Evolutionary conservation across 2,888 invertebrate species (phyloP), one percentile per base, ranked within the genome.

Genomic region (Dryocosmus kuriphilus): DNA sequence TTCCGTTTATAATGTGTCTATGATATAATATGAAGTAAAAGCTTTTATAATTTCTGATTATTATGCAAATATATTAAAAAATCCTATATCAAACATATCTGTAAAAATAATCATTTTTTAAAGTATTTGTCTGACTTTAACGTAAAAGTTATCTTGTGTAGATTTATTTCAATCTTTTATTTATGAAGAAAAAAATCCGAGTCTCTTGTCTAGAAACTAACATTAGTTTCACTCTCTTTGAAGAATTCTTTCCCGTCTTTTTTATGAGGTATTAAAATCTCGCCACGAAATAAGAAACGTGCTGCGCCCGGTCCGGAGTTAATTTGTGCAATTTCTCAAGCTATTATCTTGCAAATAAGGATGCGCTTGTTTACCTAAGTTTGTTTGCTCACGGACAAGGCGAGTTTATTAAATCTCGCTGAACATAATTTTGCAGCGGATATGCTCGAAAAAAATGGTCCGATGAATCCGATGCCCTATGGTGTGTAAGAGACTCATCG

Each of bases 401-500:
- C 27, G 11, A 71, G 71, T 51, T 71, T 71, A 71, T 71, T 71
- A 51, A 71, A 71, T 51, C 46, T 71, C 32, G n/a, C 71, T 51
- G n/a, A 71, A 71, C 71, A 51, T 71, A 51, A 71, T 71, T 71
- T 71, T 51, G 5, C n/a, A 71, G 30, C 8, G 71, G n/a, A 30
- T 30, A 41, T 71, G 9, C 46, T 30, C 16, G 5, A 65, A 46
- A 71, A 51, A 51, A 71, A 71, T 30, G 51, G 19, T 27, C 11
- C 51, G 19, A 71, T 46, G 30, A 71, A 30, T 71, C 30, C 30
- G 51, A 51, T 71, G 27, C 30, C 16, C 65, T 51, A 30, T 30
- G 51, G n/a, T 30, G 46, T 51, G 71, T 51, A 46, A 51, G 71
- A 71, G 46, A 71, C 77, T 81, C 85, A 87, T 88, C 86, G 88